Evolutionary conservation across 2,797 vertebrate species (phyloP), one percentile per base, ranked within the genome.

Genomic region (Alauda arvensis): DNA sequence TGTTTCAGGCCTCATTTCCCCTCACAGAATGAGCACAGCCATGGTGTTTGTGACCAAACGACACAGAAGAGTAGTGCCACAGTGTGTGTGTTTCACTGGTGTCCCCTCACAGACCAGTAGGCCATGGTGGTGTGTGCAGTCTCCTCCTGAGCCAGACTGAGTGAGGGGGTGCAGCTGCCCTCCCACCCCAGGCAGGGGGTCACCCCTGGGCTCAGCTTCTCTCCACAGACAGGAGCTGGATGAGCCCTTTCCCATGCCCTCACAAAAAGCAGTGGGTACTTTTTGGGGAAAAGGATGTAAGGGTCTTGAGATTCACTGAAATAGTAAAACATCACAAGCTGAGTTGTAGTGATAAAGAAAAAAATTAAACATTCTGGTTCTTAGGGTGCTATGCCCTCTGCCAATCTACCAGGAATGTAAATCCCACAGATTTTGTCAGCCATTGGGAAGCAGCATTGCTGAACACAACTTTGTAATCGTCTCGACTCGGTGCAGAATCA

Each of bases 21-120:
- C 29, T 85, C 80, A 69, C 61, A 46, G n/a, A n/a, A n/a, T 40
- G 3, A 24, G 14, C 23, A 19, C 2, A 18, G 20, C 53, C 1
- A 0, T 9, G 10, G 8, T n/a, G 26, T 4, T 5, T 18, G 43
- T 34, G 12, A 24, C 19, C 26, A 6, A 7, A 37, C 0, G 0
- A 2, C 51, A 16, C 0, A 2, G 29, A 51, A 21, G 12, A 9
- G 29, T 1, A 10, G n/a, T 29, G 26, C 28, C 20, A 4, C 12
- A 10, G 33, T 5, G 39, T 6, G 9, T 39, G 20, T 57, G 15
- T 43, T 10, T 26, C 24, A 68, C 6, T 1, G 2, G 28, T 40
- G 59, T 63, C 33, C 23, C 46, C 42, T 84, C 75, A 19, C 33
- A 43, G 60, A 8, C 0, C 4, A 14, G 42, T 40, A 42, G 59